Evolutionary conservation across 2,113 vertebrate species (phyloP).

Genomic region (Paradisaea rubra): DNA sequence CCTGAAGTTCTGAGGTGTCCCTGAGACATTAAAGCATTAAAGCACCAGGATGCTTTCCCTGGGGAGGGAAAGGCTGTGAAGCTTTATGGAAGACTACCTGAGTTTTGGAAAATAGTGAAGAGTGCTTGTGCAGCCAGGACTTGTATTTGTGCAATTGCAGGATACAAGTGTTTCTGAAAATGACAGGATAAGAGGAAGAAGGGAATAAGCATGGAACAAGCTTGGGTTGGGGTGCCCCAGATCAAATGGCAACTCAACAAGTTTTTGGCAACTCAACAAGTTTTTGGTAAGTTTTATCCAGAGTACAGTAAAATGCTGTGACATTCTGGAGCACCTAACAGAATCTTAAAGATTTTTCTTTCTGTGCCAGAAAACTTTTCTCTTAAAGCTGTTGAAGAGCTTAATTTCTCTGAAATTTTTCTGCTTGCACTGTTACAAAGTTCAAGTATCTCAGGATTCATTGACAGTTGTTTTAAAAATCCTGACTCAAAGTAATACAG

Average conservation of each 20-base stretch:
- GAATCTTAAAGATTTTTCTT: background rate
- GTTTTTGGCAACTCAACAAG: background rate
- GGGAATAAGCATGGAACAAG: background rate
- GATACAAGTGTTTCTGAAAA: background rate
- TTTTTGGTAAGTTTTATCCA: background rate
- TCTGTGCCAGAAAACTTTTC: background rate
- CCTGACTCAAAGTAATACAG: background rate
- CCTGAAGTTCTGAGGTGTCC: constrained; percentile 31
- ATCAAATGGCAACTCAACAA: background rate
- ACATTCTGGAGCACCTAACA: background rate
- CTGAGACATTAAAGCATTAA: constrained; percentile 49
- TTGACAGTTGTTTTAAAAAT: background rate
- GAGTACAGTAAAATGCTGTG: background rate
- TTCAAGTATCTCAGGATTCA: background rate
- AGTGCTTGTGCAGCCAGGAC: background rate
- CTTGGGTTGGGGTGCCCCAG: accelerated
- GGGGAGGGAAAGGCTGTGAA: constrained; percentile 5
- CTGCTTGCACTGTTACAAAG: background rate
- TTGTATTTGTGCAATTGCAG: background rate
- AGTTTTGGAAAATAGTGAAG: constrained; percentile 14
- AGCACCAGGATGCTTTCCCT: constrained; percentile 27
- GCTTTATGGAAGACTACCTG: constrained; percentile 12
- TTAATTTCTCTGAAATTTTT: background rate
- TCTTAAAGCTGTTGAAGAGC: background rate
- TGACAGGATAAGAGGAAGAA: background rate